Evolutionary conservation across 2,113 vertebrate genomes (phyloP).

Genomic region (Seriola rivoliana): DNA sequence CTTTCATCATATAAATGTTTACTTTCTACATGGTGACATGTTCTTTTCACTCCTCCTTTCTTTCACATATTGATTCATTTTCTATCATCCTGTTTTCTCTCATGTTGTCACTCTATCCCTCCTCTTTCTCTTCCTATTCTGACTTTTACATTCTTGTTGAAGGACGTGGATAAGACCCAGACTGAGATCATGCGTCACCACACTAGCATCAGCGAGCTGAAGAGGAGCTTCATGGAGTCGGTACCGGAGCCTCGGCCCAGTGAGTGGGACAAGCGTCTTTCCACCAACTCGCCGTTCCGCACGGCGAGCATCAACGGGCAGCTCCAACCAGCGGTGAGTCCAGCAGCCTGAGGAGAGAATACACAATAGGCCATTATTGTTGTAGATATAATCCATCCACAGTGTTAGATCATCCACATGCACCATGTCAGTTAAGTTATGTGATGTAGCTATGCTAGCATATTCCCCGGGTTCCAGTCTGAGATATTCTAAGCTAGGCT

Average conservation of each 20-base stretch:
- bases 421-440: background rate
- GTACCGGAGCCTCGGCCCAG: slow-evolving; percentile 93
- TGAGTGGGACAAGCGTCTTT: slow-evolving; percentile 98
- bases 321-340: slow-evolving; percentile 91
- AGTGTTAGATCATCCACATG: background rate
- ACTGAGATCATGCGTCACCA: slow-evolving; percentile 97
- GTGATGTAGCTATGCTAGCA: background rate
- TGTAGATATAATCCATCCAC: background rate
- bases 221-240: slow-evolving; percentile 98
- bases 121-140: background rate
- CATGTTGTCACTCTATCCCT: background rate
- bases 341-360: background rate
- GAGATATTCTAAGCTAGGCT: background rate
- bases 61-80: background rate
- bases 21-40: background rate
- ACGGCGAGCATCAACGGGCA: slow-evolving; percentile 93
- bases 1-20: background rate
- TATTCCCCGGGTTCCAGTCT: background rate
- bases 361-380: background rate
- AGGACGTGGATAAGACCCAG: slow-evolving; percentile 97
- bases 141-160: slow-evolving; percentile 23
- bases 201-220: slow-evolving; percentile 96
- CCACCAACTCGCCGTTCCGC: slow-evolving; percentile 94
- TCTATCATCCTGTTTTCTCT: background rate
- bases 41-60: background rate